Base-by-base conservation (phyloP, 2,888 invertebrate genomes). In the Theretra japonica region DNA sequence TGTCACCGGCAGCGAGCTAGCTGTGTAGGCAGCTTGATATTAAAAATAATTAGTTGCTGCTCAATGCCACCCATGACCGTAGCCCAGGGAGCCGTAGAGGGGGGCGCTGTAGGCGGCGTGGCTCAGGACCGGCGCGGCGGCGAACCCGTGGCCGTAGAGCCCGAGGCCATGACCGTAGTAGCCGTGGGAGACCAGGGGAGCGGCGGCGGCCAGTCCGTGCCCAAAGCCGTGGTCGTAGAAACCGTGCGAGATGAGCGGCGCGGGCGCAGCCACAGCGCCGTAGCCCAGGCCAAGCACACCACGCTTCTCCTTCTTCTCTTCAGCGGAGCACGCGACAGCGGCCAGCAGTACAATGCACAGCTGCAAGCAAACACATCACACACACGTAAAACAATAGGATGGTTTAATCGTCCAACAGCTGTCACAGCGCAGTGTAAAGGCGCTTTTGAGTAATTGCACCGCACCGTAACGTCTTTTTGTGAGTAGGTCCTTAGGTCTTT, bases 261-360 rank as follows among this genome's bases (percentile, higher is more conserved):
- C 78, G 69, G 74, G 75, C 60, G 79, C 83, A 68, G 80, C 81
- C 65, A 79, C 74, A 5, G 83, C 78, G n/a, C 86, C 88, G 81
- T 90, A 94, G 76, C 94, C 93, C 77, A 94, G 90, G 56, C 93
- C 94, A 74, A 95, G 86, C 76, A 94, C 88, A 75, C 92, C 94
- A 3, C 94, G 88, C 80, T 94, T 93, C 83, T 94, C 93, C 84
- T 93, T 93, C 85, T 93, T 93, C 83, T 94, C 93, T 60, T 92
- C 94, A 1, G 87, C 91, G 75, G 84, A 89, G 80, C 80, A 84
- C 50, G 86, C 84, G 62, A 86, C 91, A 23, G 82, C 87, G 57
- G 85, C 86, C 81, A 94, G 75, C 73, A 93, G 80, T 72, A 93
- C 75, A 21, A 91, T 80, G 76, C 88, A 91, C 79, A 92, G 75